Evolutionary conservation across 2,113 vertebrate genomes (phyloP), one percentile per base, ranked within the genome.

Genomic region (Phyllopteryx taeniolatus): DNA sequence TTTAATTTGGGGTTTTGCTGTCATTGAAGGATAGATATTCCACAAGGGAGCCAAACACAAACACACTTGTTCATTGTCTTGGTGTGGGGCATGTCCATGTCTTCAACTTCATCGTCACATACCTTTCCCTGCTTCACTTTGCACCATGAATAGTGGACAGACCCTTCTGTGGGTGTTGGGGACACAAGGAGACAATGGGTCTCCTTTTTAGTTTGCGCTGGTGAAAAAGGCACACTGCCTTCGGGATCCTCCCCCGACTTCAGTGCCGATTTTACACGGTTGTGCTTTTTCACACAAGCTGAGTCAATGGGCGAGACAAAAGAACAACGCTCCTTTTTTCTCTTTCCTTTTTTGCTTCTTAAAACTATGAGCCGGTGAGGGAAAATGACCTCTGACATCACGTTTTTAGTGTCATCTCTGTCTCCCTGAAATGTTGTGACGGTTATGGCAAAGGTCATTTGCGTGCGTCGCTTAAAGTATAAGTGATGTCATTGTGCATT

Each of bases 241-340:
- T 79, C 64, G 81, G 83, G 89, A 76, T 89, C 90, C 89, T 87
- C 89, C 90, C 89, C 88, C 88, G 81, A 88, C 87, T 92, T 88
- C 87, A 76, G 79, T 83, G 72, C 87, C 88, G 86, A 93, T 93
- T 94, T 93, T 90, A 93, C 91, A 94, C 91, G 90, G 90, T 90
- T 89, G 84, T 84, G 91, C 91, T 90, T 90, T 91, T 92, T 89
- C 91, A 92, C 89, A 88, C 84, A 85, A 82, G 75, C 73, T 83
- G 88, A 92, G 85, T 92, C 85, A 81, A 78, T 78, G 82, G 71
- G 65, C n/a, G 70, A 74, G 73, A 93, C 91, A 93, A 93, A 91
- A 85, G 88, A 67, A 82, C 81, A 71, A 82, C 86, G 83, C 90
- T 83, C 69, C 80, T 69, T 85, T 87, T 65, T 60, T 57, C 62